Conservation (phyloP, 2,113 vertebrate species). For the Dinomys branickii region DNA sequence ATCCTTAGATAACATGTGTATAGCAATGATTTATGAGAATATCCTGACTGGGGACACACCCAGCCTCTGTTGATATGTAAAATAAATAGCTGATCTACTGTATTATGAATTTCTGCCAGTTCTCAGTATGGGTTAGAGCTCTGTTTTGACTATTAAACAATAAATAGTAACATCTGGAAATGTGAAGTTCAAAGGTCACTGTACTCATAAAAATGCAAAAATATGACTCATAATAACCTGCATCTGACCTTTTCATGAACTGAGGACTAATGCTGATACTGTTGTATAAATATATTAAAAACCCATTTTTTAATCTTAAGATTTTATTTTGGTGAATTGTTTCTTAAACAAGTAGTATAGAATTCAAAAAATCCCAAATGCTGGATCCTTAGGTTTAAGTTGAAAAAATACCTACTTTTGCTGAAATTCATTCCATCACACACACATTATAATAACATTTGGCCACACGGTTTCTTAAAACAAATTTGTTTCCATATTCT, state of each 20-base stretch:
- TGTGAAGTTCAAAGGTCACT: conserved; percentile 81
- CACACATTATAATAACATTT: conserved; percentile 53
- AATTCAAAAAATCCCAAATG: conserved; percentile 67
- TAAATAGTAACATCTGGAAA: conserved; percentile 86
- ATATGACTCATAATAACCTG: conserved; percentile 82
- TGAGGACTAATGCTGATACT: conserved; percentile 72
- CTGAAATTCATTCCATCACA: conserved; percentile 49
- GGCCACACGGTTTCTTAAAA: conserved; percentile 38
- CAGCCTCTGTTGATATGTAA: conserved; percentile 67
- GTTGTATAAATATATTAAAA: conserved; percentile 60
- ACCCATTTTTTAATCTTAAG: neutral
- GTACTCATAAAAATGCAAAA: conserved; percentile 81
- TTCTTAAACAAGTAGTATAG: conserved; percentile 61
- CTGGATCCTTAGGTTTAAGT: conserved; percentile 55
- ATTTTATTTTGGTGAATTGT: conserved; percentile 76
- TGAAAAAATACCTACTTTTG: conserved; percentile 56
- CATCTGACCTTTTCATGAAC: conserved; percentile 76
- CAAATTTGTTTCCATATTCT: conserved; percentile 60
- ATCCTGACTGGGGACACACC: conserved; percentile 45
- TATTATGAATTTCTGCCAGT: conserved; percentile 53
- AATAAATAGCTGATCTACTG: conserved; percentile 69
- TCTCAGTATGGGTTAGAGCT: conserved; percentile 70
- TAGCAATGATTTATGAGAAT: conserved; percentile 68
- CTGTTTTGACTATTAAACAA: conserved; percentile 84
- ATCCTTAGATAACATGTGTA: conserved; percentile 41